Evolutionary conservation across 2,113 vertebrate species (phyloP), one percentile per base, ranked within the genome.

Genomic region (Hoplias malabaricus): DNA sequence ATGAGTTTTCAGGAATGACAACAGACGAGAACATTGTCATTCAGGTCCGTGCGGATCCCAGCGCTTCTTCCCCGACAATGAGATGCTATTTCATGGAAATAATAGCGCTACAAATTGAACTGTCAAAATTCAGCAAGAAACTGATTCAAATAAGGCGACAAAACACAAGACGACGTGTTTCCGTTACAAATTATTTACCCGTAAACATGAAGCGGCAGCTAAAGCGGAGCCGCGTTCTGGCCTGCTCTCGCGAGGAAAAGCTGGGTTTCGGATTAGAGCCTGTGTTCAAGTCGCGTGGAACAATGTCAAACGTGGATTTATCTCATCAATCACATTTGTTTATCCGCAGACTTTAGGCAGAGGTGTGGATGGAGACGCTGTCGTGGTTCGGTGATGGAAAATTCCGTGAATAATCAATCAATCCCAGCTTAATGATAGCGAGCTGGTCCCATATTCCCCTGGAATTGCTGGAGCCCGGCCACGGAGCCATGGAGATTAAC

Each of bases 381-480:
- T 33, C 54, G 34, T 54, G 31, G 68, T 31, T 46, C 25, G 33
- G 38, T 46, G 42, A 63, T 57, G 50, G 40, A 48, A 38, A 63
- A 46, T 25, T 40, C n/a, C 71, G 23, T 34, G 71, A 57, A 16
- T 34, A 74, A 74, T 63, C 71, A 48, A 63, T 74, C 71, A 74
- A 21, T 48, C 29, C 48, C 42, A 63, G 27, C 4, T 21, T 33
- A 74, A 74, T 33, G 40, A 74, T 42, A 63, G 27, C 31, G n/a
- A 48, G 19, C 71, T 36, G 71, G 57, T 14, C 14, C 57, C 36
- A n/a, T 63, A 62, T 74, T 34, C 21, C 29, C 14, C n/a, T 54
- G 42, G 43, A 61, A 61, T 61, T 46, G 38, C 43, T 61, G 34
- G 57, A 46, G 42, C 40, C 19, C 12, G 23, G 54, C 21, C 10